These are phyloP conservation scores for Ornithoptera priamus DNA, from an alignment of 2,888 invertebrate genomes.

Conservation along the genomic window DNA sequence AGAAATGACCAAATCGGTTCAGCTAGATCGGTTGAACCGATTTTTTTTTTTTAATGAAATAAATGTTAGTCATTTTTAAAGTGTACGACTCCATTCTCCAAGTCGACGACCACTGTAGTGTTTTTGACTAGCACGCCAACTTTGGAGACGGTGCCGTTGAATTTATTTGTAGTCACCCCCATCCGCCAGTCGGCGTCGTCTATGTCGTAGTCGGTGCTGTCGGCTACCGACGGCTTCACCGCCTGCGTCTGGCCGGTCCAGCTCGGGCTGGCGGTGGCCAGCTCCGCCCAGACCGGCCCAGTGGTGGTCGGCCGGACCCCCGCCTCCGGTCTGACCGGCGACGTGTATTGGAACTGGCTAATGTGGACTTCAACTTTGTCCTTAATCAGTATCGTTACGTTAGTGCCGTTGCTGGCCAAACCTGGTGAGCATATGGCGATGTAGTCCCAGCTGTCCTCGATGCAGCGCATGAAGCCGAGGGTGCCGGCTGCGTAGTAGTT, in stretches of 20 bases:
- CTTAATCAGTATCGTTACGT: conserved; percentile 52
- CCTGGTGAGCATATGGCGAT: conserved; percentile 52
- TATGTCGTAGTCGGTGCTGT: conserved; percentile 40
- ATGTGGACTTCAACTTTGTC: conserved; percentile 49
- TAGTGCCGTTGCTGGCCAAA: conserved; percentile 52
- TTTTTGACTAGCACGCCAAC: conserved; percentile 6
- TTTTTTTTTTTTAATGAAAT: no score
- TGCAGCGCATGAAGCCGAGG: conserved; percentile 48
- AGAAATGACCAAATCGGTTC: no score
- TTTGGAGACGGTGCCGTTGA: conserved; percentile 14
- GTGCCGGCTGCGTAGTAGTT: conserved; percentile 50
- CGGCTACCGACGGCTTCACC: not conserved
- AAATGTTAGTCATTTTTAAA: not conserved
- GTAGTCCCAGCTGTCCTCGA: conserved; percentile 52
- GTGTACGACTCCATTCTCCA: not conserved
- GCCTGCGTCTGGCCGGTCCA: not conserved
- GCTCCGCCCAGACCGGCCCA: not conserved
- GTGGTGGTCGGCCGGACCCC: no score
- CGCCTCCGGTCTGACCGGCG: not conserved
- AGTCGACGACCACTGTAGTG: not conserved
- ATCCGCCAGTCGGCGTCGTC: conserved; percentile 49
- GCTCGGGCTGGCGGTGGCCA: not conserved
- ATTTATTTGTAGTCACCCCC: conserved; percentile 28
- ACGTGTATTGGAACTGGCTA: conserved; percentile 34
- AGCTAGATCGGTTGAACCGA: no score